Conservation (phyloP, 2,797 vertebrate species). For the Parauchenoglanis ngamensis region DNA sequence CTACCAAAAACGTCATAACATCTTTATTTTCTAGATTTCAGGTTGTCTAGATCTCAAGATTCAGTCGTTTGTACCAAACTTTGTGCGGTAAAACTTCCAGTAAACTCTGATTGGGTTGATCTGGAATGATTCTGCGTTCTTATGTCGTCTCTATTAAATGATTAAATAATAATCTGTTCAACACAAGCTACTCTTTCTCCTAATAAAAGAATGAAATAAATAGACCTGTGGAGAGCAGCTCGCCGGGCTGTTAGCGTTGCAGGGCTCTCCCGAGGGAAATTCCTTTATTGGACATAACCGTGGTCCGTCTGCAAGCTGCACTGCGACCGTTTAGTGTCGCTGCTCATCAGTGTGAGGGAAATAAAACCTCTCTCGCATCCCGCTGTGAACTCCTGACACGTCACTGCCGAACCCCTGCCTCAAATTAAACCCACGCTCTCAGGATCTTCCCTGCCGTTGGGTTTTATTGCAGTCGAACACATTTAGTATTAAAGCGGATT, state of each 20-base stretch:
- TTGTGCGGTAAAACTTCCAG: too few species aligned
- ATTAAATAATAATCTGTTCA: too few species aligned
- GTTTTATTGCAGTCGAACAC: not conserved
- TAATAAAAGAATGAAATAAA: not conserved
- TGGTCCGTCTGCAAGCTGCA: not conserved
- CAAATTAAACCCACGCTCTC: not conserved
- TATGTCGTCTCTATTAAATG: too few species aligned
- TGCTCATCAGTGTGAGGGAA: not conserved
- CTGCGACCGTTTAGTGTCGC: not conserved
- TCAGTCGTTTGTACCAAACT: too few species aligned
- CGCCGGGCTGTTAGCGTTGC: not conserved
- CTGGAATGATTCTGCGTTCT: too few species aligned
- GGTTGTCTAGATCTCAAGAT: too few species aligned
- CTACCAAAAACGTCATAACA: too few species aligned
- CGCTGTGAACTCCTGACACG: not conserved
- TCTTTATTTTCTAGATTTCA: too few species aligned
- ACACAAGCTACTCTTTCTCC: not conserved
- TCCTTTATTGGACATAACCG: too few species aligned
- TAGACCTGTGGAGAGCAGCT: not conserved
- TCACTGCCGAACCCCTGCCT: not conserved
- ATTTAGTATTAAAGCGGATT: not conserved
- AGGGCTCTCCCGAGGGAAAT: too few species aligned
- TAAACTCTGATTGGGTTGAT: too few species aligned
- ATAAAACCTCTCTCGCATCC: not conserved
- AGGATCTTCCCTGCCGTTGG: not conserved